phyloP scores from a whole-genome alignment of 2,888 invertebrate genomes.

The Trissoscelio sp. region DNA sequence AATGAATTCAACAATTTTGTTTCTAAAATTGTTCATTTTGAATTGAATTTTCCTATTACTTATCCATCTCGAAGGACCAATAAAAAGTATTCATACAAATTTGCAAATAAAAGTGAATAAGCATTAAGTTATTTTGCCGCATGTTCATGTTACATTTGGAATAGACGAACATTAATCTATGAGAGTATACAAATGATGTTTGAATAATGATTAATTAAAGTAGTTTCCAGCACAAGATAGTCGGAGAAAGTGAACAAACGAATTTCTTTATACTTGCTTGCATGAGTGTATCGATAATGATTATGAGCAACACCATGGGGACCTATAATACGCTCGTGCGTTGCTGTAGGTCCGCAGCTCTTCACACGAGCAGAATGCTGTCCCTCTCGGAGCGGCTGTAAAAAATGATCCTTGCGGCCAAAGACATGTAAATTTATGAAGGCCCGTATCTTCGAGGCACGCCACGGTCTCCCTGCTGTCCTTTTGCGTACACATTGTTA shows the following conservation, averaged over 20 bases:
- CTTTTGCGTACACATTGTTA: constrained; percentile 75
- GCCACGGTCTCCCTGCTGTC: constrained; percentile 68
- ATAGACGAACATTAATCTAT: constrained; percentile 23
- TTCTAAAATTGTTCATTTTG: too few species aligned
- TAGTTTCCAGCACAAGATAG: constrained; percentile 25
- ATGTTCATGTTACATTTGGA: not conserved
- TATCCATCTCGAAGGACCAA: too few species aligned
- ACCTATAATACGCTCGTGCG: constrained; percentile 77
- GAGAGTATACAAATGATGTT: constrained; percentile 48
- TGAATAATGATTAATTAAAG: constrained; percentile 65
- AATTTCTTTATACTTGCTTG: constrained; percentile 64
- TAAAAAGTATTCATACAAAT: too few species aligned
- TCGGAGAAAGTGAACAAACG: constrained; percentile 64
- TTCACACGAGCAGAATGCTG: constrained; percentile 66
- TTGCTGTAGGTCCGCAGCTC: constrained; percentile 80
- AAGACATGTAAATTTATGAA: constrained; percentile 83
- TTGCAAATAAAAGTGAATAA: not conserved
- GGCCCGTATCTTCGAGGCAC: constrained; percentile 74
- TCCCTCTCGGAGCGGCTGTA: constrained; percentile 77
- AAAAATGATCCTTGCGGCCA: constrained; percentile 82
- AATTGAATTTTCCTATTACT: too few species aligned
- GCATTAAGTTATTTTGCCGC: too few species aligned
- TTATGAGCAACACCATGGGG: constrained; percentile 81
- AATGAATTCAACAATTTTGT: too few species aligned
- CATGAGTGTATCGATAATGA: constrained; percentile 79